Conservation (phyloP, 1,140 invertebrate species). For the Caenorhabditis briggsae region DNA sequence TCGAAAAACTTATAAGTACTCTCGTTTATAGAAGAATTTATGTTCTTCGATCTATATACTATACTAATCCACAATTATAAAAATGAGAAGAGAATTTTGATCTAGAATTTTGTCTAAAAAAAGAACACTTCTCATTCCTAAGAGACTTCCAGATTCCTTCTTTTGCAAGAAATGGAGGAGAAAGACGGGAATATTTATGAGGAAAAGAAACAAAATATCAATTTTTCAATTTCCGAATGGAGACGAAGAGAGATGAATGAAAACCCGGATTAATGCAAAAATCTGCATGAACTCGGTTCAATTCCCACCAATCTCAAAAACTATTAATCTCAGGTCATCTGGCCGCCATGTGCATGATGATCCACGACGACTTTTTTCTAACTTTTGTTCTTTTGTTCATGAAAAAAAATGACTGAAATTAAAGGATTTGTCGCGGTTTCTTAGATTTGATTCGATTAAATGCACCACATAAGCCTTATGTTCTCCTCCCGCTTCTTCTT, state of each 20-base stretch:
- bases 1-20: neutral
- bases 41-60: neutral
- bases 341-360: slow-evolving; percentile 26
- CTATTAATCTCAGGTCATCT: slow-evolving; percentile 44
- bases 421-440: neutral
- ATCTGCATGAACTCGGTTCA: neutral
- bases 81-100: neutral
- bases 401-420: neutral
- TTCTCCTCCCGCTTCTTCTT: neutral
- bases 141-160: neutral
- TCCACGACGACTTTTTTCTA: neutral
- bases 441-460: slow-evolving; percentile 48
- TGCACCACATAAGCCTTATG: neutral
- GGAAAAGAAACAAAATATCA: neutral
- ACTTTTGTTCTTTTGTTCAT: neutral
- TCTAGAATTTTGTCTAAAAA: neutral
- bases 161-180: neutral
- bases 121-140: neutral
- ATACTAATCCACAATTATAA: too few relatives aligned
- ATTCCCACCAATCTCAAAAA: neutral
- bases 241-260: neutral
- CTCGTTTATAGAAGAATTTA: neutral
- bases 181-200: slow-evolving; percentile 10
- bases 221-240: neutral
- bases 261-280: neutral